Percentiles rank a stretch among this genome's conserved stretches.
Conservation (phyloP, 2,113 vertebrate species). For the Platichthys flesus region DNA sequence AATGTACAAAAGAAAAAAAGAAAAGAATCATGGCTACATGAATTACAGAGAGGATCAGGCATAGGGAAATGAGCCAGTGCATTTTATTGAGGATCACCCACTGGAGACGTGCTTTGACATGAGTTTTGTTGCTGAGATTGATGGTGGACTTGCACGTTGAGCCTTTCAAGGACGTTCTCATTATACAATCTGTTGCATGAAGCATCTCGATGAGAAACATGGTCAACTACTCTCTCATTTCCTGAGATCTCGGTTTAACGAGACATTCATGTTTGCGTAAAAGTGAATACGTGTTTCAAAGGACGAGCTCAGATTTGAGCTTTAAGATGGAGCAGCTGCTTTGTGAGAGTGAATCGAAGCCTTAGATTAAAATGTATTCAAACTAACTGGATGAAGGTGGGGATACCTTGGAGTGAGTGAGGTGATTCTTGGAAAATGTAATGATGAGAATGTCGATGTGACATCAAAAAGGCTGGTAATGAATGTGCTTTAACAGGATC, state of each 20-base stretch:
- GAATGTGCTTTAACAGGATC: conserved; percentile 23
- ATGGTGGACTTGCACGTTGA: neutral
- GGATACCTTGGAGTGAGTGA: neutral
- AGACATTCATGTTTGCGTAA: neutral
- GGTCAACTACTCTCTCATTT: neutral
- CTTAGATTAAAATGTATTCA: conserved; percentile 9
- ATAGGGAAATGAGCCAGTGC: conserved; percentile 2
- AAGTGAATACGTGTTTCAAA: neutral
- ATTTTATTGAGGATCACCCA: conserved; percentile 11
- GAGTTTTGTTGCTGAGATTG: conserved; percentile 6
- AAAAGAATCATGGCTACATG: neutral
- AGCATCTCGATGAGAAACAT: neutral
- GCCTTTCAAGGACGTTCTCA: neutral
- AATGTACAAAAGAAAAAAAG: neutral
- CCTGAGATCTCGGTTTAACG: neutral
- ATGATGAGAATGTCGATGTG: neutral
- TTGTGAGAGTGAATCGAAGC: neutral
- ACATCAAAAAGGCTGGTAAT: neutral
- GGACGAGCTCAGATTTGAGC: neutral
- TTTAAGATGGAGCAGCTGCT: conserved; percentile 5
- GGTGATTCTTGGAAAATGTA: neutral
- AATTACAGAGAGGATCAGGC: conserved; percentile 1
- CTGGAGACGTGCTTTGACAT: neutral
- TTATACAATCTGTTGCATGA: conserved; percentile 15
- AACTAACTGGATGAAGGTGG: conserved; percentile 2